Conservation (phyloP, 2,797 vertebrate genomes). For the Myotis vivesi region DNA sequence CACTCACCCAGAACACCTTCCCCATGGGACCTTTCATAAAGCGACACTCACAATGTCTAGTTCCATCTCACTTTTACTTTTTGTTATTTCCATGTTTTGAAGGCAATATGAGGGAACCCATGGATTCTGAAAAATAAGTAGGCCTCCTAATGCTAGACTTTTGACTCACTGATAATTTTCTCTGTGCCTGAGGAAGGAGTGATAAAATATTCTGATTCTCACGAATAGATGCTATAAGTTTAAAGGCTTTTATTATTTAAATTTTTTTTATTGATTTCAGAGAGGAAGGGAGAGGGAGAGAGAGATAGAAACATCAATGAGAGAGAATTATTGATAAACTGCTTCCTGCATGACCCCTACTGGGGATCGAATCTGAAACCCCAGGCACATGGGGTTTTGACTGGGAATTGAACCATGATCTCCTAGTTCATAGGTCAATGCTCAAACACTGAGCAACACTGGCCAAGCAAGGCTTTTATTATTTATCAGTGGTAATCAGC, state of each 20-base stretch:
- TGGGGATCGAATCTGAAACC: too few relatives aligned
- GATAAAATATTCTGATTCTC: neutral
- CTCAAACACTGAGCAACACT: too few relatives aligned
- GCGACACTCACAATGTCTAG: neutral
- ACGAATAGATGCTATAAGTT: neutral
- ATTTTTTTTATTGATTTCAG: too few relatives aligned
- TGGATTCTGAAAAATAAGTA: neutral
- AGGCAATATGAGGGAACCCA: neutral
- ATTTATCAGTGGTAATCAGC: neutral
- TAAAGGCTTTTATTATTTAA: neutral
- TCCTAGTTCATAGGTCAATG: too few relatives aligned
- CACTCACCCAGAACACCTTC: neutral
- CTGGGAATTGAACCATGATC: too few relatives aligned
- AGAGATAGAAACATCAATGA: too few relatives aligned
- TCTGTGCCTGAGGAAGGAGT: neutral
- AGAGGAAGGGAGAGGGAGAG: too few relatives aligned
- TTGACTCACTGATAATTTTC: neutral
- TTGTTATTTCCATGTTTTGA: neutral
- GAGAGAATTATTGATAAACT: too few relatives aligned
- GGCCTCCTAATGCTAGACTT: neutral
- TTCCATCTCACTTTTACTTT: neutral
- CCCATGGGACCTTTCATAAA: neutral
- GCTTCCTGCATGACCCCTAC: too few relatives aligned
- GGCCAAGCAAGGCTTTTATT: neutral
- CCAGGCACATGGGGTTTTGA: too few relatives aligned